A percentile compares a stretch with the other conserved stretches of the same genome.
Conservation (phyloP, 1,140 invertebrate genomes). For the Nephila pilipes region DNA sequence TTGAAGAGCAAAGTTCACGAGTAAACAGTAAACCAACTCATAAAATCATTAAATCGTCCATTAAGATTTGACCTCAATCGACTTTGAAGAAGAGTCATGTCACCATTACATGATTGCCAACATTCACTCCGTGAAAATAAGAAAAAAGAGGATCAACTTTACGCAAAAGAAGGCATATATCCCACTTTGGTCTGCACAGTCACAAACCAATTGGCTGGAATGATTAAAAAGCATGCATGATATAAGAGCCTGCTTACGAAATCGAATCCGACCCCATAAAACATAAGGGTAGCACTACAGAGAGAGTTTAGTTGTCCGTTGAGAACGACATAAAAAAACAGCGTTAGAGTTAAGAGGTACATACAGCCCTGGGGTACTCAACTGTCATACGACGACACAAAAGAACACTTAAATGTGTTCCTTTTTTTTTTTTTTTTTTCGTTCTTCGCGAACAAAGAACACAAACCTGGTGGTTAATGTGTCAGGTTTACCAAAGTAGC, state of each 20-base stretch:
- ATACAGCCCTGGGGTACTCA: neutral
- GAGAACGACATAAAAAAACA: neutral
- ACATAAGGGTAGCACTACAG: neutral
- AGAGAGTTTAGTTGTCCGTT: neutral
- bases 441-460: neutral
- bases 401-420: constrained; percentile 13
- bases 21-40: neutral
- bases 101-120: neutral
- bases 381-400: constrained; percentile 17
- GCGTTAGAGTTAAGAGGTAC: neutral
- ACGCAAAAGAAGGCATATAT: neutral
- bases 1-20: neutral
- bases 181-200: neutral
- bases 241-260: neutral
- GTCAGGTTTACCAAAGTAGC: neutral
- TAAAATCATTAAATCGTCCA: constrained; percentile 18
- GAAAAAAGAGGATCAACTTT: neutral
- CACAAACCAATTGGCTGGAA: neutral
- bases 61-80: constrained; percentile 23
- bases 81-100: neutral
- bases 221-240: neutral
- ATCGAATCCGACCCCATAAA: constrained; percentile 14
- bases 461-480: neutral
- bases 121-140: neutral
- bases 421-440: too few relatives aligned